Base-by-base conservation (phyloP, 2,797 vertebrate genomes). In the Scomberomorus guttatus region DNA sequence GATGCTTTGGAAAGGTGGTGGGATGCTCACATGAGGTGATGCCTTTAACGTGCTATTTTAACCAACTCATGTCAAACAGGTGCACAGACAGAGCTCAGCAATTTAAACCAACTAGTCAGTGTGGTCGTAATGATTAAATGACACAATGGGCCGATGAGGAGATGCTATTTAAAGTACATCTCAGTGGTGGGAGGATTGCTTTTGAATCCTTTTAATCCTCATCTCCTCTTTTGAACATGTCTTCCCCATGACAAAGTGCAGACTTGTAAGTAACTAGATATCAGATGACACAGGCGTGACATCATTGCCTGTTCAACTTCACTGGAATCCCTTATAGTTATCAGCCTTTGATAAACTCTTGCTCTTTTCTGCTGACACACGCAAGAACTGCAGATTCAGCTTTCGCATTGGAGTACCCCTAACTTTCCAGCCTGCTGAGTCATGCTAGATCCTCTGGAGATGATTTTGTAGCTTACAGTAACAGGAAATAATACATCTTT, bases 331-430 rank as follows among this genome's bases (percentile, higher is more conserved):
- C 64, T 68, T 34, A 48, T 46, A 51, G 61, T 34, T 18, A 70
- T 79, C 62, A 42, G 42, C 59, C 76, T 70, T 39, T 56, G 78
- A 83, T 88, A 83, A 85, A 85, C 86, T 70, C 61, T 75, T 62
- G 57, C 65, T 54, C 76, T 63, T 81, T 78, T 72, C 66, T 80
- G 87, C 89, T 90, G 87, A 90, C 85, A 66, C 20, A 56, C 70
- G 72, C 72, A 64, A 77, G 84, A 84, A 75, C 14, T 84, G 82
- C 90, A 72, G 56, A 82, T 80, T 91, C 83, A 81, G 79, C 80
- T 59, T 75, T 79, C 2, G 1, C 74, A 68, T 59, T 74, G 56
- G 56, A 54, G 14, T 61, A 3, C 20, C 56, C 44, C 61, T 13
- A 27, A 42, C n/a, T 75, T 72, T 37, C 32, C 68, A 24, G 7